phyloP scores from a whole-genome alignment of 2,888 invertebrate genomes.

The Notodonta dromedarius region DNA sequence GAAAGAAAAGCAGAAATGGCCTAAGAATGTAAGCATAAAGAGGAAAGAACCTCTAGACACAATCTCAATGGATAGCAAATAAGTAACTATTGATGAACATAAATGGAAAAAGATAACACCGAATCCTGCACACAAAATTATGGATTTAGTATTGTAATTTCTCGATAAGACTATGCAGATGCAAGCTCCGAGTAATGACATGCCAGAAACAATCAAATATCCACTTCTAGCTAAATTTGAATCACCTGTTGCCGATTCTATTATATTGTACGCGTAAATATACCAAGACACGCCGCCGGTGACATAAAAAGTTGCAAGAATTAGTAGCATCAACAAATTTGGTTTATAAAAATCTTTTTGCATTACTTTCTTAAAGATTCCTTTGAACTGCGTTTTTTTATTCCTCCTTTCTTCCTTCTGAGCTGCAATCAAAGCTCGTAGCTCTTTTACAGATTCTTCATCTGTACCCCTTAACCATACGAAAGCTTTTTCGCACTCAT shows the following conservation, averaged over 20 bases:
- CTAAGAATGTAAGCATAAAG: not conserved
- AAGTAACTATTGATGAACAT: not conserved
- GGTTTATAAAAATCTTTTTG: slow-evolving; percentile 2
- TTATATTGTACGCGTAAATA: not conserved
- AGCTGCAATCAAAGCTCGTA: slow-evolving; percentile 17
- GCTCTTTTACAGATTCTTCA: slow-evolving; percentile 25
- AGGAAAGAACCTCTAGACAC: not conserved
- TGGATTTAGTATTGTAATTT: not conserved
- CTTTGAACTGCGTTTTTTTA: slow-evolving; percentile 4
- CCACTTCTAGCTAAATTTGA: not conserved
- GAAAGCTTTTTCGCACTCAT: slow-evolving; percentile 23
- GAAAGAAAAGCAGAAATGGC: slow-evolving; percentile 1
- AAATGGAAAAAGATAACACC: not conserved
- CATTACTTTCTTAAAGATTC: not conserved
- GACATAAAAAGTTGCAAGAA: not conserved
- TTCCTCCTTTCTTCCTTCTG: slow-evolving; percentile 14
- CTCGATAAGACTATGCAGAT: not conserved
- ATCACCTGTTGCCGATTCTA: not conserved
- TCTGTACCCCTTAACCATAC: slow-evolving; percentile 26
- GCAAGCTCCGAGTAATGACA: not conserved
- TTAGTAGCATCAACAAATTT: not conserved
- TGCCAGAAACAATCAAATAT: not conserved
- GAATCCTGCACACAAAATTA: not conserved
- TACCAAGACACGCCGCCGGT: not conserved
- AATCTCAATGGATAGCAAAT: not conserved